Evolutionary conservation across 2,113 vertebrate genomes (phyloP), one percentile per base, ranked within the genome.

Genomic region (Plestiodon gilberti): DNA sequence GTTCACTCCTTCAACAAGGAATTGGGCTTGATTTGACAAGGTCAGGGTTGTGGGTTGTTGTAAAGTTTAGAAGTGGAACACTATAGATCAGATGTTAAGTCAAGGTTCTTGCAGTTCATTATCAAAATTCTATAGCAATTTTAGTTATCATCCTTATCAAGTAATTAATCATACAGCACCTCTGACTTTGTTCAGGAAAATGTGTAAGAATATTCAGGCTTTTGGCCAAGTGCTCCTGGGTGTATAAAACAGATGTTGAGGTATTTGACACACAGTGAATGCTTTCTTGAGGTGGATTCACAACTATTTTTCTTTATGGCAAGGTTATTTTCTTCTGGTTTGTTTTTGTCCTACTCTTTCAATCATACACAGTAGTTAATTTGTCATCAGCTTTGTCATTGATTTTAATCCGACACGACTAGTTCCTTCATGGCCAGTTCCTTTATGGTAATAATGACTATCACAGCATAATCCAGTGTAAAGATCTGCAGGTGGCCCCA

Each of bases 21-120:
- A 9, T 22, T 80, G 22, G 8, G 82, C 1, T 18, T 43, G 23
- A 0, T 77, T 6, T 89, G 85, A 48, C 80, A 64, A 86, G 57
- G 0, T 67, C 28, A 78, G 78, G 1, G 22, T 3, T 35, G 89
- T 59, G 2, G 13, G 38, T 0, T 6, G 10, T 7, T 75, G 15
- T 70, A 18, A 48, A 22, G 84, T 82, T 91, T 90, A 64, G 25
- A 91, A 90, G 9, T 76, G 18, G 2, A 78, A 35, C 81, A 74
- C 7, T 80, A 3, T 3, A 57, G 18, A 91, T 81, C 1, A 78
- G 1, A 69, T 82, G 6, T 55, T 62, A 84, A 67, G 17, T 77
- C 0, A 62, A 71, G 82, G 61, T 89, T 40, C 17, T 55, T 28
- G 30, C n/a, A 30, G 57, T 55, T 55, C 35, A 73, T 15, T 83